These are phyloP conservation scores for Distichodus sexfasciatus DNA, from an alignment of 2,797 vertebrate genomes.

Conservation along the genomic window DNA sequence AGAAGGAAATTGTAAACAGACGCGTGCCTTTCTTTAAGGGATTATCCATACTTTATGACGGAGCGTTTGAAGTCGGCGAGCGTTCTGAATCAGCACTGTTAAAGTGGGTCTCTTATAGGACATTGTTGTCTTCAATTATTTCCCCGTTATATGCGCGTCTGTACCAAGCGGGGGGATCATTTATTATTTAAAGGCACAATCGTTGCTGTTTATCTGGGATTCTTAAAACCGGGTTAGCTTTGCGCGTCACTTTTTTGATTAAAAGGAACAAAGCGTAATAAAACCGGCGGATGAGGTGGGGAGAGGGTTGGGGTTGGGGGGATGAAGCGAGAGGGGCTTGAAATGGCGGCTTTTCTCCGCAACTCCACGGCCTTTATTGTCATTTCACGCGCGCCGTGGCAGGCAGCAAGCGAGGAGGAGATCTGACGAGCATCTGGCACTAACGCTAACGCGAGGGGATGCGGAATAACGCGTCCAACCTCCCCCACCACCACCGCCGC, in stretches of 20 bases:
- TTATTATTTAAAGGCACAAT: conserved; percentile 84
- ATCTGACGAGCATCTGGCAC: conserved; percentile 72
- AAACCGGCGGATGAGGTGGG: conserved; percentile 49
- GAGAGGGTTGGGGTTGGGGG: background rate
- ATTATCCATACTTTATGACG: conserved; percentile 82
- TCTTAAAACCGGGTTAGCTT: conserved; percentile 75
- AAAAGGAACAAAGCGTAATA: conserved; percentile 81
- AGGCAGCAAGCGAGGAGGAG: conserved; percentile 65
- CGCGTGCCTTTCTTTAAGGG: conserved; percentile 68
- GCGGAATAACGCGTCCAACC: conserved; percentile 57
- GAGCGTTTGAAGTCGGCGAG: conserved; percentile 79
- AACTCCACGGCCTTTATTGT: conserved; percentile 72
- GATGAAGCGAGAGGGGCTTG: conserved; percentile 52
- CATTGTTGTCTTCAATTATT: conserved; percentile 86
- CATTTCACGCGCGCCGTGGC: conserved; percentile 71
- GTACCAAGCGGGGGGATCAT: conserved; percentile 76
- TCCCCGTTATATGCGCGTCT: conserved; percentile 73
- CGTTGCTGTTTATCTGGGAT: conserved; percentile 77
- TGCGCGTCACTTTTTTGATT: conserved; percentile 70
- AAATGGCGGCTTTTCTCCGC: conserved; percentile 69
- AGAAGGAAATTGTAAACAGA: conserved; percentile 77
- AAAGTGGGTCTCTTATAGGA: conserved; percentile 74
- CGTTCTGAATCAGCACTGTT: conserved; percentile 77
- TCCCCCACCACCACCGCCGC: too few species aligned
- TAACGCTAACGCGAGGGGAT: conserved; percentile 67